Percentiles rank a stretch among this genome's conserved stretches.
Conservation (phyloP, 37 sponge, comb jelly and placozoan genomes). For the Bolinopsis microptera region DNA sequence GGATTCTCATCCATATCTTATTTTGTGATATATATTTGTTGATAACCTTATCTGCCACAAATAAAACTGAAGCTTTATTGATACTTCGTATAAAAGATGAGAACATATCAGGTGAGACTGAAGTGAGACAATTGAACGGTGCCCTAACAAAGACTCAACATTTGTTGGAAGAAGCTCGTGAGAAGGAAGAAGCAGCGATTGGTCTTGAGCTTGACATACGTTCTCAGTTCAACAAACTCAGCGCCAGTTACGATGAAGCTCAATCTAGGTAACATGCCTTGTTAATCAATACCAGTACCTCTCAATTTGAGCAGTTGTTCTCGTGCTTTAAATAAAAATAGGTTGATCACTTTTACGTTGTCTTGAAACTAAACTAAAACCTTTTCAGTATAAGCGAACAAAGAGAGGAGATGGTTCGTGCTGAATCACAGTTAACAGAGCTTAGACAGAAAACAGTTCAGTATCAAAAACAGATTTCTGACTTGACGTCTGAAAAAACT, state of each 20-base stretch:
- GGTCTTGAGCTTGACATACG: background rate
- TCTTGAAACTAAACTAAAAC: no score
- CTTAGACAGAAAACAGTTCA: background rate
- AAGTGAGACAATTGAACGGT: background rate
- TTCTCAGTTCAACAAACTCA: conserved; percentile 33
- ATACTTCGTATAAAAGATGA: no score
- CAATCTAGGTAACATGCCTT: background rate
- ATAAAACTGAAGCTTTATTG: no score
- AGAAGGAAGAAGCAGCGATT: background rate
- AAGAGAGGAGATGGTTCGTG: background rate
- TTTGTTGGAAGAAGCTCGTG: background rate
- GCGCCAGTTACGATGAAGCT: background rate
- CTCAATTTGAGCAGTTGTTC: no score
- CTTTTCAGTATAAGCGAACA: conserved; percentile 9
- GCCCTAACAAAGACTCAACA: conserved; percentile 13
- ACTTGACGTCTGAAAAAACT: background rate
- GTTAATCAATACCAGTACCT: no score
- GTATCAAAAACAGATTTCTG: background rate
- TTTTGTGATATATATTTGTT: no score
- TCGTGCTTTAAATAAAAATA: no score
- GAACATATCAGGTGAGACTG: background rate
- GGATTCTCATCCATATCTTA: no score
- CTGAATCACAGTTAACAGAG: background rate
- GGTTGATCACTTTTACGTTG: no score
- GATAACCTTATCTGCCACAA: no score